Conservation (phyloP, 30 jellyfish, hydroid and myxozoan species). For the Hydractinia symbiolongicarpus region DNA sequence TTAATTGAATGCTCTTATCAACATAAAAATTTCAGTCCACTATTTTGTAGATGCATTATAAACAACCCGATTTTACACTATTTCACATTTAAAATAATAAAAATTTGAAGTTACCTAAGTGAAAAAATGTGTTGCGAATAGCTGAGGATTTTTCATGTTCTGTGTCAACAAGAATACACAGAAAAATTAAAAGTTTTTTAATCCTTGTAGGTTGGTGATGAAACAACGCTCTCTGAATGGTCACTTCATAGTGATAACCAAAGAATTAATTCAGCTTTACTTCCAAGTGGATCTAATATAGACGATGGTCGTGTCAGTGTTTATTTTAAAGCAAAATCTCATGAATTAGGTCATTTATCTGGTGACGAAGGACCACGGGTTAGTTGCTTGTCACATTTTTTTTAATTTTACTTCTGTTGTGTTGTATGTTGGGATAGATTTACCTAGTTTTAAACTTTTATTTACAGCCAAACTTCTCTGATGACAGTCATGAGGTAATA, state of each 20-base stretch:
- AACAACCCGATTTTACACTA: too few species aligned
- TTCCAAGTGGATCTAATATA: neutral
- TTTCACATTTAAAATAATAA: too few species aligned
- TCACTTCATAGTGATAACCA: constrained; percentile 11
- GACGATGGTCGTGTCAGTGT: constrained; percentile 24
- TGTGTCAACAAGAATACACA: too few species aligned
- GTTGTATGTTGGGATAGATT: neutral
- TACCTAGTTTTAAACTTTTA: neutral
- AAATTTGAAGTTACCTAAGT: too few species aligned
- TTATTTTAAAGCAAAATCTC: constrained; percentile 15
- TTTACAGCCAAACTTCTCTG: constrained; percentile 30
- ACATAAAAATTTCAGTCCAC: neutral
- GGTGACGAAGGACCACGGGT: constrained; percentile 23
- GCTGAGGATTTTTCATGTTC: too few species aligned
- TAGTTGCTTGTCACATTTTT: neutral
- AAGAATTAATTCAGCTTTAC: constrained; percentile 19
- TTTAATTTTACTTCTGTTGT: neutral
- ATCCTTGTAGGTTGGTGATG: neutral
- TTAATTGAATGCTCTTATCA: neutral
- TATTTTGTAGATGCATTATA: too few species aligned
- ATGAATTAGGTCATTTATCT: constrained; percentile 17
- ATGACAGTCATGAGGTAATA: constrained; percentile 25
- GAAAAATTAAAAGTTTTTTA: too few species aligned
- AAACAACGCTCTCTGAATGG: constrained; percentile 20
- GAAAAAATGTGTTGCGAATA: too few species aligned